Conservation (phyloP, 2,888 invertebrate species). For the Acronicta alni region DNA sequence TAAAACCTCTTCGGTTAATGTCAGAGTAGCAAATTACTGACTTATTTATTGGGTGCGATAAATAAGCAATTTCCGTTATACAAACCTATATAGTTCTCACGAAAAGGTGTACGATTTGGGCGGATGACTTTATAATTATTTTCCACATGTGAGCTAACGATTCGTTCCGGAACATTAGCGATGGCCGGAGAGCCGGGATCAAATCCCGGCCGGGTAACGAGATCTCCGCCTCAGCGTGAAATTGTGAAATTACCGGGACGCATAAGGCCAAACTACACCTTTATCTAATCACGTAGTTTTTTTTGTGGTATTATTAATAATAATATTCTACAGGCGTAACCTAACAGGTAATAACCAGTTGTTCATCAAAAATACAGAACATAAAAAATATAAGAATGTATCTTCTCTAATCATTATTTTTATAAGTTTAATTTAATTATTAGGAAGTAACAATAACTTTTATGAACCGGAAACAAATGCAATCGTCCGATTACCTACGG, state of each 20-base stretch:
- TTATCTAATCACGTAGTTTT: conserved; percentile 50
- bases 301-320: too few species aligned
- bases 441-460: too few species aligned
- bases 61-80: conserved; percentile 73
- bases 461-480: too few species aligned
- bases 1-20: conserved; percentile 4
- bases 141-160: conserved; percentile 81
- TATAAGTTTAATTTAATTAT: too few species aligned
- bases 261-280: conserved; percentile 64
- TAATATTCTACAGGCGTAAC: too few species aligned
- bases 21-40: conserved; percentile 25
- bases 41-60: conserved; percentile 56
- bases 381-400: too few species aligned
- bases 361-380: too few species aligned
- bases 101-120: conserved; percentile 67
- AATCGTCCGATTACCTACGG: too few species aligned
- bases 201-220: conserved; percentile 81
- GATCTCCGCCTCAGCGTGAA: conserved; percentile 85
- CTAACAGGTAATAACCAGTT: too few species aligned
- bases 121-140: conserved; percentile 84
- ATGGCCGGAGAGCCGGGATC: conserved; percentile 73
- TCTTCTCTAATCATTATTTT: too few species aligned
- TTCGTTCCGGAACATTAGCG: conserved; percentile 85
- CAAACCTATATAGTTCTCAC: conserved; percentile 72
- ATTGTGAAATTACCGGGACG: conserved; percentile 84